Evolutionary conservation across 2,113 vertebrate species (phyloP), one percentile per base, ranked within the genome.

Genomic region (Cochlearius cochlearius): DNA sequence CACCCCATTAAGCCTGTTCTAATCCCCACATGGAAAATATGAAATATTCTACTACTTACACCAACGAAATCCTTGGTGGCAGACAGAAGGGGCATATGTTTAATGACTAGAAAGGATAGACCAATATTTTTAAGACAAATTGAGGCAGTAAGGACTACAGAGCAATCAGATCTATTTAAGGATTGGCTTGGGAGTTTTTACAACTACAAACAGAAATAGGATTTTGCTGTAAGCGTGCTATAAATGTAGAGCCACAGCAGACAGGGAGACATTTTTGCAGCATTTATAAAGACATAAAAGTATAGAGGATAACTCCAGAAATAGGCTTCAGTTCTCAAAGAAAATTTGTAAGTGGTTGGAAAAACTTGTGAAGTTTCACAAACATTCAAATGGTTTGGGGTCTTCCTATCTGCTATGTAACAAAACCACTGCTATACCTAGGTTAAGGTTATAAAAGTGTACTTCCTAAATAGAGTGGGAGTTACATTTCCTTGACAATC

Each of bases 121-220:
- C 94, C 79, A 89, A 68, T 90, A 94, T 95, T 96, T 96, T 95
- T 64, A 68, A 74, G 84, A 74, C 41, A 86, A 96, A 95, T 59
- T n/a, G 88, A 88, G 59, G 75, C 79, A 86, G 34, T 39, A 55
- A 86, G 92, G 86, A 94, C 73, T 81, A 84, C 30, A 90, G 67
- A 93, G 79, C 82, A 80, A 88, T 81, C 72, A 71, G 88, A 86
- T 91, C 86, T 84, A 81, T 84, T 92, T 94, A 92, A 96, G 60
- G 95, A 95, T 81, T 88, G 94, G 72, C 80, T 80, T 93, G 95
- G 96, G 96, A 96, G 63, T 92, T 93, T 91, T 97, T 86, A 91
- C 72, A 77, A 59, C 88, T 84, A 55, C 88, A 86, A 94, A 92
- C 69, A 96, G 86, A 92, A 92, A 88, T 16, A 88, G 69, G 59